A percentile compares a stretch with the other conserved stretches of the same genome.
Evolutionary conservation across 2,797 vertebrate species (phyloP).

Genomic region (Sciurus vulgaris): DNA sequence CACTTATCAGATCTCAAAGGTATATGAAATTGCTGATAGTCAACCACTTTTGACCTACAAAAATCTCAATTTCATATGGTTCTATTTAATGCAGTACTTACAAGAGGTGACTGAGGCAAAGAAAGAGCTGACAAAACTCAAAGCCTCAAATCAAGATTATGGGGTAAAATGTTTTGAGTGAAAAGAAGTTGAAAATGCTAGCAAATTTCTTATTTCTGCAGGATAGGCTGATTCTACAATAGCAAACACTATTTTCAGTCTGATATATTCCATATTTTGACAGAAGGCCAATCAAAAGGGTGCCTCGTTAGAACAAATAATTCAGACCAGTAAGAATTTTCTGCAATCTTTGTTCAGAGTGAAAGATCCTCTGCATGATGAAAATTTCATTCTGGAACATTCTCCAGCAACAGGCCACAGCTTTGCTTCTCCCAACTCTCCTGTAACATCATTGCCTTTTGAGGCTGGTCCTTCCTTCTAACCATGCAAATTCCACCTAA

Average conservation of each 20-base stretch:
- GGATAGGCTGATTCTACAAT: not conserved
- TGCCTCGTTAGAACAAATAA: not conserved
- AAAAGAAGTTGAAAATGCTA: not conserved
- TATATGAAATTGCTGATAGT: not conserved
- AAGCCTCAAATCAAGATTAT: not conserved
- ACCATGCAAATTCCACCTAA: not conserved
- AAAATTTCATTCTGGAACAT: not conserved
- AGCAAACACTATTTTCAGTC: not conserved
- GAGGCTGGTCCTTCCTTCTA: not conserved
- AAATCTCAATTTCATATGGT: not conserved
- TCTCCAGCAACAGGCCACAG: not conserved
- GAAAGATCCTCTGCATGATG: not conserved
- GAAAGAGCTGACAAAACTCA: not conserved
- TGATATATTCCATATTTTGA: not conserved
- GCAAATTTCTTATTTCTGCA: not conserved
- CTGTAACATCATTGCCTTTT: not conserved
- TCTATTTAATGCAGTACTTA: not conserved
- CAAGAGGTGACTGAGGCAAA: not conserved
- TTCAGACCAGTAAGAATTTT: not conserved
- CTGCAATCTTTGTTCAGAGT: not conserved
- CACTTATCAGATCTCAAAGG: not conserved
- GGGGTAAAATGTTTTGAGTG: not conserved
- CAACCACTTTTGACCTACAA: not conserved
- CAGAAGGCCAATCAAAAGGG: not conserved
- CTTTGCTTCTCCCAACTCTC: too few species aligned